phyloP scores from a whole-genome alignment of 2,888 invertebrate species.

The Drosophila formosana region DNA sequence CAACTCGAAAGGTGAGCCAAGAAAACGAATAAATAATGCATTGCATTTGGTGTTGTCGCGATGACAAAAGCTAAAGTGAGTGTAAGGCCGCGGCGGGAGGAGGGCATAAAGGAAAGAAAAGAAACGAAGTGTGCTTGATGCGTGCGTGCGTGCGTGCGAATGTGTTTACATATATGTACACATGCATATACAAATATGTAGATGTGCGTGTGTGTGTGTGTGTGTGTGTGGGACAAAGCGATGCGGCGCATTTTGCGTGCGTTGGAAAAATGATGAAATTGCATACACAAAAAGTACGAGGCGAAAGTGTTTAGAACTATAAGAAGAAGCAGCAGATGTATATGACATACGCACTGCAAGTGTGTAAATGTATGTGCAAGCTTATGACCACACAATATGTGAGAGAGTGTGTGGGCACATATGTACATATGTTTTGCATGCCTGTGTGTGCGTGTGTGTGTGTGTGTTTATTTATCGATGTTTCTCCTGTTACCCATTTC shows the following conservation, averaged over 20 bases:
- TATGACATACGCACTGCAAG: slow-evolving; percentile 6
- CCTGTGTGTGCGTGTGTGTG: slow-evolving; percentile 7
- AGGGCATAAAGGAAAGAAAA: slow-evolving; percentile 19
- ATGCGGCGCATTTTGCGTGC: slow-evolving; percentile 49
- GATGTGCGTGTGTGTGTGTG: slow-evolving; percentile 9
- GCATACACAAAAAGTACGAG: slow-evolving; percentile 32
- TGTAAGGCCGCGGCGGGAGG: not conserved
- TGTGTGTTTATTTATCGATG: slow-evolving; percentile 59
- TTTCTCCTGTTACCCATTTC: slow-evolving; percentile 46
- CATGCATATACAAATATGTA: not conserved
- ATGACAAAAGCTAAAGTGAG: slow-evolving; percentile 10
- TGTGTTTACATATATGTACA: slow-evolving; percentile 21
- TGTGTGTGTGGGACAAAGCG: slow-evolving; percentile 50
- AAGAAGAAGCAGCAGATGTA: not conserved
- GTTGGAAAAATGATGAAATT: slow-evolving; percentile 22
- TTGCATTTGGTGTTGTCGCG: slow-evolving; percentile 34
- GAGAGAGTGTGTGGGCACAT: slow-evolving; percentile 1
- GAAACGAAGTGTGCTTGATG: slow-evolving; percentile 15
- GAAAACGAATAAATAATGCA: slow-evolving; percentile 13
- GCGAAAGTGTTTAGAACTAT: slow-evolving; percentile 1
- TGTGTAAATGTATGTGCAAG: slow-evolving; percentile 33
- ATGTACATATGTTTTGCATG: slow-evolving; percentile 10
- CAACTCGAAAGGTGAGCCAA: slow-evolving; percentile 32
- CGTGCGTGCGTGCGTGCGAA: slow-evolving; percentile 39
- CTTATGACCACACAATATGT: slow-evolving; percentile 41